Evolutionary conservation across 2,888 invertebrate genomes (phyloP), one percentile per base, ranked within the genome.

Genomic region (Eilema griseolum): DNA sequence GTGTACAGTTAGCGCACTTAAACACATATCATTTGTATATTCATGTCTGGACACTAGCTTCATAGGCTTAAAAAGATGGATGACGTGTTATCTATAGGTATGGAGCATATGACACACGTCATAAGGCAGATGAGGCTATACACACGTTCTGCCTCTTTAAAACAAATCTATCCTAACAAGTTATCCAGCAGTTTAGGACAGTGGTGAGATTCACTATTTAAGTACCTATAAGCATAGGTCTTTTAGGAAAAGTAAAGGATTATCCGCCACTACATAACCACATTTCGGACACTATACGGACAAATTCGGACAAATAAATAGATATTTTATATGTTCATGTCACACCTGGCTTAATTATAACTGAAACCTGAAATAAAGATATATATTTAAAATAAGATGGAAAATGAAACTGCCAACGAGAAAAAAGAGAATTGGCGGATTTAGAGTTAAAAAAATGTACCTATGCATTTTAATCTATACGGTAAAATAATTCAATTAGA

Each of bases 1-100:
- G 61, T 61, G 10, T 66, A 57, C 24, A 66, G 33, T 57, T 16
- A 66, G 59, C 24, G 24, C 20, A 37, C 33, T 37, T 37, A 11
- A 33, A 59, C 14, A 16, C 16, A 26, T 26, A 28, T 28, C 20
- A 59, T 59, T 59, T 24, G 14, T 28, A 59, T 26, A 26, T 59
- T 14, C 24, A 16, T 26, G 20, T 16, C 7, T n/a, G n/a, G 8
- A 8, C 8, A n/a, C 52, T 52, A 52, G n/a, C 52, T 8, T 52
- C n/a, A 20, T n/a, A 52, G n/a, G n/a, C n/a, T 52, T 7, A 46
- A 46, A n/a, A 46, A 20, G 7, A 41, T 41, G 41, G 7, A 41
- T 41, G 52, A 52, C 33, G 10, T 52, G 10, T 52, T 20, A 1
- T 46, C 20, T 46, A 5, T 46, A 52, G 8, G n/a, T 52, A n/a